Conservation (phyloP, 2,888 invertebrate species). For the Aspidapion aeneum region DNA sequence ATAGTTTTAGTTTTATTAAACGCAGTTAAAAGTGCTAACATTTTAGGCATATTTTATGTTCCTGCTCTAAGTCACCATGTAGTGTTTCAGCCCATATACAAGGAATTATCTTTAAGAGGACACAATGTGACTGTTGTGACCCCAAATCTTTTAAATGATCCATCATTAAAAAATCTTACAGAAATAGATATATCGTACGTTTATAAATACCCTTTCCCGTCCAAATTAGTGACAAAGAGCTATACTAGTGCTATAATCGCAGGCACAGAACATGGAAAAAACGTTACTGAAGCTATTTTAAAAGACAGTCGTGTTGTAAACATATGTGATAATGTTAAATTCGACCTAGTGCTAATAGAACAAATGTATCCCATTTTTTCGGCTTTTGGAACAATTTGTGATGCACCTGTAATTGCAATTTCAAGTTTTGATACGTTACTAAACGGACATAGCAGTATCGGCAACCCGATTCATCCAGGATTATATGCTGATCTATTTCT, state of each 20-base stretch:
- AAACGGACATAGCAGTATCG: conserved; percentile 29
- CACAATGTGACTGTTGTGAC: conserved; percentile 51
- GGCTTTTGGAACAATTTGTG: conserved; percentile 4
- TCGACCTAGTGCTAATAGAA: conserved; percentile 23
- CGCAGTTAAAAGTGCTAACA: conserved; percentile 35
- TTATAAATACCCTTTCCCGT: conserved; percentile 29
- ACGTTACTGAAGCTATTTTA: not conserved
- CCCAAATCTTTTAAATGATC: conserved; percentile 44
- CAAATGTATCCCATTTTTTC: conserved; percentile 3
- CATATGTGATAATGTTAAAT: conserved; percentile 4
- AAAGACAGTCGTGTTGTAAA: not conserved
- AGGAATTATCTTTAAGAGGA: conserved; percentile 48
- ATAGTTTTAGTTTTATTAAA: not conserved
- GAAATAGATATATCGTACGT: conserved; percentile 44
- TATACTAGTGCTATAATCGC: not conserved
- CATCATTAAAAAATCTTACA: conserved; percentile 41
- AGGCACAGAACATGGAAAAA: not conserved
- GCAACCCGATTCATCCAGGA: conserved; percentile 32
- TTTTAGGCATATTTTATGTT: conserved; percentile 46
- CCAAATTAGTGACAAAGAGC: not conserved
- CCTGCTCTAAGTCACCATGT: conserved; percentile 52
- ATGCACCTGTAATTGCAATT: conserved; percentile 17
- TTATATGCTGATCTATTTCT: conserved; percentile 33
- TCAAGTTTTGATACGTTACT: conserved; percentile 27
- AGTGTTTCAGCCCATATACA: conserved; percentile 47